These are phyloP conservation scores for Hymenopus coronatus DNA, from an alignment of 2,888 invertebrate genomes.

Conservation along the genomic window DNA sequence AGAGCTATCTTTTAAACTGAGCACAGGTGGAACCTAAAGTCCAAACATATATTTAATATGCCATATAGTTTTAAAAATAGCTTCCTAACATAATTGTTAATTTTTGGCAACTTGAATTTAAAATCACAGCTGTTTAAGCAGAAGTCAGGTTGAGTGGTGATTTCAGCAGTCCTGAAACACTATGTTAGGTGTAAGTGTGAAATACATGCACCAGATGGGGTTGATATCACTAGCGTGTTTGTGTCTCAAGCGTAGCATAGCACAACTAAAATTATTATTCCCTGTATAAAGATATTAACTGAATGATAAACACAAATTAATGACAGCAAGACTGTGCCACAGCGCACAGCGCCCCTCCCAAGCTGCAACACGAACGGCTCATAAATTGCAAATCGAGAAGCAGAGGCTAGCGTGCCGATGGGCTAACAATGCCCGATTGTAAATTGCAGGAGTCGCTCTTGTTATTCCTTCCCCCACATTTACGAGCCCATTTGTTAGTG, in stretches of 20 bases:
- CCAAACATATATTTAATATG: too few species aligned
- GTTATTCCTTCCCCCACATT: background rate
- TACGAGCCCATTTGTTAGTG: background rate
- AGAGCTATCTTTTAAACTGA: too few species aligned
- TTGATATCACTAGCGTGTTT: too few species aligned
- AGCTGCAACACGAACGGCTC: background rate
- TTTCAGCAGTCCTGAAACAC: too few species aligned
- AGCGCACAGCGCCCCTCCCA: background rate
- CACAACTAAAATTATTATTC: background rate
- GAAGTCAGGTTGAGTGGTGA: too few species aligned
- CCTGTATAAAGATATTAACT: background rate
- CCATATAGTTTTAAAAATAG: too few species aligned
- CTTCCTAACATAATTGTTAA: too few species aligned
- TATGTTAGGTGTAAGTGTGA: too few species aligned
- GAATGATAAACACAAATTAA: background rate
- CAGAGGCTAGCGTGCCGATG: background rate
- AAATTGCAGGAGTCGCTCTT: background rate
- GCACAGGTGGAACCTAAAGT: too few species aligned
- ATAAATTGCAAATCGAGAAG: background rate
- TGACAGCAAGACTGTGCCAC: background rate
- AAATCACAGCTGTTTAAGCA: too few species aligned
- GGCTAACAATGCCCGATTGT: background rate
- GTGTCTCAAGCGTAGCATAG: background rate
- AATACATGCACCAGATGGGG: too few species aligned
- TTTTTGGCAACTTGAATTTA: too few species aligned